Evolutionary conservation across 2,888 invertebrate species (phyloP).

Genomic region (Rhynchonema sp.): DNA sequence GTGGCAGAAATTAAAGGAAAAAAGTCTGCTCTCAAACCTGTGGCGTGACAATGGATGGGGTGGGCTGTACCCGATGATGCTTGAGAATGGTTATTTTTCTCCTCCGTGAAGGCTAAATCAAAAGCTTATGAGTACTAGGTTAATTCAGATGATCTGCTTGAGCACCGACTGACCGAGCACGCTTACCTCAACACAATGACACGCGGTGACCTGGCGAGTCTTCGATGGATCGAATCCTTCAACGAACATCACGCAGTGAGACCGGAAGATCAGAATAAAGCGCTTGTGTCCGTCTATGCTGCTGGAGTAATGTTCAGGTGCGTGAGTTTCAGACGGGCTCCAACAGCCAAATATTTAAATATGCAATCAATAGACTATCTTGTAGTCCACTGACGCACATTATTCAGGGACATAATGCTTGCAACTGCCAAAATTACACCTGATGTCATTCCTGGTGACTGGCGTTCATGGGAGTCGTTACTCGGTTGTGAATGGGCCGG

Average conservation of each 20-base stretch:
- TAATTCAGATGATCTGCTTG: conserved; percentile 6
- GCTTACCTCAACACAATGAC: conserved; percentile 81
- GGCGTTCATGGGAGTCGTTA: conserved; percentile 56
- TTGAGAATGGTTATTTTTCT: no score
- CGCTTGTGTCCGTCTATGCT: conserved; percentile 12
- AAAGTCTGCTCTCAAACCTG: no score
- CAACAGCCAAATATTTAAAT: no score
- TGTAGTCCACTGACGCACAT: no score
- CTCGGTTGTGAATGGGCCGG: conserved; percentile 85
- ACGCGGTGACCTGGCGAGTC: conserved; percentile 79
- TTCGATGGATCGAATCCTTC: conserved; percentile 78
- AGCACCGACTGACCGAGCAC: conserved; percentile 46
- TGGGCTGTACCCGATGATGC: no score
- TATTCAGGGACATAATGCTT: conserved; percentile 87
- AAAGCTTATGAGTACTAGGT: no score
- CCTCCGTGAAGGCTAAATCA: no score
- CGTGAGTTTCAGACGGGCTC: no score
- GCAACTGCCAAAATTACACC: conserved; percentile 73
- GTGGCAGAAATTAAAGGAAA: no score
- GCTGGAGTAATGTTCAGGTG: conserved; percentile 89
- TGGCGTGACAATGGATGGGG: no score
- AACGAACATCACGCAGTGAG: conserved; percentile 39
- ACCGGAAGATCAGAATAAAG: neutral
- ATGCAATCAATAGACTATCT: no score
- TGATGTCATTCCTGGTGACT: neutral